phyloP scores from a whole-genome alignment of 2,888 invertebrate species.

The Cancer borealis region DNA sequence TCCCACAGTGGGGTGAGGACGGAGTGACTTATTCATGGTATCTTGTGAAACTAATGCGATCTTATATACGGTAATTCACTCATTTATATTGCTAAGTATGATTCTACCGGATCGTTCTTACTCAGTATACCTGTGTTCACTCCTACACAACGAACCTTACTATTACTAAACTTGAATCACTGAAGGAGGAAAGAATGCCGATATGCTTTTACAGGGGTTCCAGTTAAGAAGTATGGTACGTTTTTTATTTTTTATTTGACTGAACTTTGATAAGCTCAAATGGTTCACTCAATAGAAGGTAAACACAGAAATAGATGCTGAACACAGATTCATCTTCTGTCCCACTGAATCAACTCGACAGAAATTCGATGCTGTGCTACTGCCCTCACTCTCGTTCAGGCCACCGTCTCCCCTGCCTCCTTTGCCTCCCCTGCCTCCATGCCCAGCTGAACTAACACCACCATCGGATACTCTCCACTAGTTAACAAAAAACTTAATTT shows the following conservation, averaged over 20 bases:
- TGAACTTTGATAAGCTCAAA: background rate
- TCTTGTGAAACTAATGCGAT: too few relatives aligned
- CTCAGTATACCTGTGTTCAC: background rate
- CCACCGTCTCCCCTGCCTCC: background rate
- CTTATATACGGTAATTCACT: background rate
- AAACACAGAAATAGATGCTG: background rate
- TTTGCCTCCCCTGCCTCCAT: background rate
- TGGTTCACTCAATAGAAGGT: background rate
- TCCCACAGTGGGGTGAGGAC: background rate
- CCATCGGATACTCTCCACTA: background rate
- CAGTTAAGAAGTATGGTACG: too few relatives aligned
- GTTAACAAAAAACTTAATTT: background rate
- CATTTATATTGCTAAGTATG: background rate
- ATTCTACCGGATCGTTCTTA: background rate
- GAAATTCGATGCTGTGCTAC: background rate
- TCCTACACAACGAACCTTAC: background rate
- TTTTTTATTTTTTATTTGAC: too few relatives aligned
- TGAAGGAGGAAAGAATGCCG: background rate
- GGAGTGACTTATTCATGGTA: background rate
- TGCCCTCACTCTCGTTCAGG: background rate
- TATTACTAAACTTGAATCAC: background rate
- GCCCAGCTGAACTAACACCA: slow-evolving; percentile 5
- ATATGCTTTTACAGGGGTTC: background rate
- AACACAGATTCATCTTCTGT: background rate
- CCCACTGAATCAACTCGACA: background rate